Percentiles rank a stretch among this genome's conserved stretches.
Evolutionary conservation across 2,797 vertebrate species (phyloP).

Genomic region (Lacerta viridis): DNA sequence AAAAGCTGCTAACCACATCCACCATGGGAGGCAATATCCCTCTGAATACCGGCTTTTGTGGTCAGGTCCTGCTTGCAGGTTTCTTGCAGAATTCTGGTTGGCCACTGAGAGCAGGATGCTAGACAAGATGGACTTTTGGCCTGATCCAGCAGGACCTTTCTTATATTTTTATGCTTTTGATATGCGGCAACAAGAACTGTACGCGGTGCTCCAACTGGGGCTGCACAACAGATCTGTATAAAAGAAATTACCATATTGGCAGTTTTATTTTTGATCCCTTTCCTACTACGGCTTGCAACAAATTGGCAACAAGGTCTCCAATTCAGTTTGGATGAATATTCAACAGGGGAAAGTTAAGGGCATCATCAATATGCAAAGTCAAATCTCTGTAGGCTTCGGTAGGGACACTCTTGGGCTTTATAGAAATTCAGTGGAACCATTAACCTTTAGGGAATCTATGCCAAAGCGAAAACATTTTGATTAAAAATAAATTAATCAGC

Average conservation of each 20-base stretch:
- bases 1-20: no score
- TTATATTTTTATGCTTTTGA: no score
- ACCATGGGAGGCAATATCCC: not conserved
- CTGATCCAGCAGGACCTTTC: no score
- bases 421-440: conserved; percentile 1
- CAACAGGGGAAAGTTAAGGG: conserved; percentile 10
- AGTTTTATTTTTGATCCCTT: not conserved
- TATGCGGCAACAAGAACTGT: no score
- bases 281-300: not conserved
- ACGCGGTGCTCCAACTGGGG: no score
- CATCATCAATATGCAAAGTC: not conserved
- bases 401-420: not conserved
- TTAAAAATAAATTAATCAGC: conserved; percentile 30
- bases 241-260: not conserved
- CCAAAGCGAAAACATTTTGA: conserved; percentile 20
- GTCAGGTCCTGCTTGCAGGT: not conserved
- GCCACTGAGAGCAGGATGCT: no score
- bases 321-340: not conserved
- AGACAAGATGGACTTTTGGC: no score
- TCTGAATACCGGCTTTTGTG: not conserved
- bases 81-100: not conserved
- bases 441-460: conserved; percentile 28
- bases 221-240: no score
- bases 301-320: not conserved
- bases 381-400: not conserved